Conservation (phyloP, 2,888 invertebrate species). For the Drosophila anceps region DNA sequence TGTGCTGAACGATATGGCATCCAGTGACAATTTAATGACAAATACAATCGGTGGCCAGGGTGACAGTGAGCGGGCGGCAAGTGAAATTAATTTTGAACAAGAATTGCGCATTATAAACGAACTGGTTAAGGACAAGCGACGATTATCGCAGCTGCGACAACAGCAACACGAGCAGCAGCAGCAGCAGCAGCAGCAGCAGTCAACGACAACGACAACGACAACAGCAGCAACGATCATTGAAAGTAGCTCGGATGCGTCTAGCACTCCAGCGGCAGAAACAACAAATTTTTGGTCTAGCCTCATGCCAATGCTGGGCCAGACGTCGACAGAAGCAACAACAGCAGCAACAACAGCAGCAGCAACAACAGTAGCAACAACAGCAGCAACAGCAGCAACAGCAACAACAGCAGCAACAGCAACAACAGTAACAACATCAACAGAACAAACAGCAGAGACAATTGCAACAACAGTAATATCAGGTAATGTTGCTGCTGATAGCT, state of each 20-base stretch:
- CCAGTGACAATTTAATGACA: conserved; percentile 72
- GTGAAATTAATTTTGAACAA: conserved; percentile 75
- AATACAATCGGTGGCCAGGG: conserved; percentile 63
- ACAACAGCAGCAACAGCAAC: conserved; percentile 12
- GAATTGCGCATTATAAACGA: conserved; percentile 83
- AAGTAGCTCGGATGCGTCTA: conserved; percentile 21
- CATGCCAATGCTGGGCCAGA: conserved; percentile 57
- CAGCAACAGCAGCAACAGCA: conserved; percentile 13
- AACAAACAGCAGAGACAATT: conserved; percentile 18
- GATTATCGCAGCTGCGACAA: conserved; percentile 49
- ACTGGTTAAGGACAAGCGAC: conserved; percentile 79
- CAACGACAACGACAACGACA: conserved; percentile 37
- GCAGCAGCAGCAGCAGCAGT: conserved; percentile 35
- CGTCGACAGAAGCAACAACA: conserved; percentile 38
- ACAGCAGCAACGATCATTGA: conserved; percentile 22
- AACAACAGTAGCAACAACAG: background rate
- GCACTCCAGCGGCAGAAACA: conserved; percentile 31
- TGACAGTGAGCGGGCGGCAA: conserved; percentile 52
- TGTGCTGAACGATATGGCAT: conserved; percentile 53
- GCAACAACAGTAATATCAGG: conserved; percentile 8
- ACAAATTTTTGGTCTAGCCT: conserved; percentile 71
- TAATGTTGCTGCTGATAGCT: conserved; percentile 7
- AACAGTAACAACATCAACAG: conserved; percentile 15
- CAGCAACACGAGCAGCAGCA: conserved; percentile 46
- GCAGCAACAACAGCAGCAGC: conserved; percentile 15